Conservation (phyloP, 1,140 invertebrate species). For the Bombus consobrinus region DNA sequence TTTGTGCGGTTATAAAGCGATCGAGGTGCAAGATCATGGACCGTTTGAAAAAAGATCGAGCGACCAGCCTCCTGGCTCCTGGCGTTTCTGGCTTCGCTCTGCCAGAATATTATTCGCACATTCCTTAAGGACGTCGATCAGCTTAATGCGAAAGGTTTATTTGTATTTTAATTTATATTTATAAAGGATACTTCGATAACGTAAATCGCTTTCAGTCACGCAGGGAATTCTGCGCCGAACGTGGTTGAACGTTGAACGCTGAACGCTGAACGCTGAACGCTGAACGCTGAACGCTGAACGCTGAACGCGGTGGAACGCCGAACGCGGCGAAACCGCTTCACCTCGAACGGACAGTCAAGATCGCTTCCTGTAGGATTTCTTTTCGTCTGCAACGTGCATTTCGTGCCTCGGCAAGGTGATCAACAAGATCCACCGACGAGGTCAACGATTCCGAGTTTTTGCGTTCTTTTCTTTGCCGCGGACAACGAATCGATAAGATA, state of each 20-base stretch:
- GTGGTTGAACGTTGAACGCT: no score
- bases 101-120: no score
- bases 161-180: no score
- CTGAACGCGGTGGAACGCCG: background rate
- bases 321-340: background rate
- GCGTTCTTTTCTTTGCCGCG: background rate
- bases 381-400: background rate
- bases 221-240: background rate
- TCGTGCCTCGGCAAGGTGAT: conserved; percentile 19
- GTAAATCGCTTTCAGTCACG: no score
- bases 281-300: no score
- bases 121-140: no score
- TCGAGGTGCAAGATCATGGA: conserved; percentile 39
- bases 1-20: conserved; percentile 41
- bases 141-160: no score
- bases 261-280: no score
- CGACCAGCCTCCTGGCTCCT: no score
- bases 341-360: conserved; percentile 14
- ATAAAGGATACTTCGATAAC: no score
- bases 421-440: conserved; percentile 5
- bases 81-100: no score
- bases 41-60: background rate
- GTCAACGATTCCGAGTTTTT: background rate
- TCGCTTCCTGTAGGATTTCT: conserved; percentile 37
- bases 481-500: background rate